Conservation (phyloP, 2,113 vertebrate species). For the Arvicanthis niloticus region DNA sequence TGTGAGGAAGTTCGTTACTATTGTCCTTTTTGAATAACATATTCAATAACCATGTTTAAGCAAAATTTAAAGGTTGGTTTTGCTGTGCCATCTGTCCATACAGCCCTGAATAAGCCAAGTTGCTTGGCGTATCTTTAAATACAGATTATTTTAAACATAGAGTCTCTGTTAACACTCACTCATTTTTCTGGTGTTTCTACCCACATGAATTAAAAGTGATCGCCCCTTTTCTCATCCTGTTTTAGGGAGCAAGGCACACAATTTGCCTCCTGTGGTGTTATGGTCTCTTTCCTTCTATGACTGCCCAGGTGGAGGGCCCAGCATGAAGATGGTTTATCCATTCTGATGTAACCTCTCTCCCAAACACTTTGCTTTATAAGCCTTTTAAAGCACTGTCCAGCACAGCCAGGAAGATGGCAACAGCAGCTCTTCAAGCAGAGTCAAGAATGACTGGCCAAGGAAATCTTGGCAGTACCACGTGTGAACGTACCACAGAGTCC, state of each 20-base stretch:
- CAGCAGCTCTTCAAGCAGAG: background rate
- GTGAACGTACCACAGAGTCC: background rate
- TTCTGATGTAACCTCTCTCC: background rate
- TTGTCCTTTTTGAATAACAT: background rate
- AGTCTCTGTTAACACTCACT: background rate
- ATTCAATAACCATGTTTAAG: slow-evolving; percentile 36
- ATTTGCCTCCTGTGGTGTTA: background rate
- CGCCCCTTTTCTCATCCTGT: background rate
- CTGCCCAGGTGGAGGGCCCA: background rate
- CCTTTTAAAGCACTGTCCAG: background rate
- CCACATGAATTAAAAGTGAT: background rate
- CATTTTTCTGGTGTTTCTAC: background rate
- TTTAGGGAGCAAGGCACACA: background rate
- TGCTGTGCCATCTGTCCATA: slow-evolving; percentile 43
- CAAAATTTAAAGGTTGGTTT: slow-evolving; percentile 59
- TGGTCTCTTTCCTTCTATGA: background rate
- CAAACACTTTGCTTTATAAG: background rate
- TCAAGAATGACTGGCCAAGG: background rate
- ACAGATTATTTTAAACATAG: slow-evolving; percentile 8
- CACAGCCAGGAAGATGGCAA: background rate
- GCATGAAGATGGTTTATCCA: background rate
- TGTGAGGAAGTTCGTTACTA: background rate
- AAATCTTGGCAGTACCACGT: background rate
- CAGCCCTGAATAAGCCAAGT: background rate
- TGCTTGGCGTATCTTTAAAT: slow-evolving; percentile 40